Evolutionary conservation across 2,797 vertebrate species (phyloP), one percentile per base, ranked within the genome.

Genomic region (Dendrocincla tyrannina): DNA sequence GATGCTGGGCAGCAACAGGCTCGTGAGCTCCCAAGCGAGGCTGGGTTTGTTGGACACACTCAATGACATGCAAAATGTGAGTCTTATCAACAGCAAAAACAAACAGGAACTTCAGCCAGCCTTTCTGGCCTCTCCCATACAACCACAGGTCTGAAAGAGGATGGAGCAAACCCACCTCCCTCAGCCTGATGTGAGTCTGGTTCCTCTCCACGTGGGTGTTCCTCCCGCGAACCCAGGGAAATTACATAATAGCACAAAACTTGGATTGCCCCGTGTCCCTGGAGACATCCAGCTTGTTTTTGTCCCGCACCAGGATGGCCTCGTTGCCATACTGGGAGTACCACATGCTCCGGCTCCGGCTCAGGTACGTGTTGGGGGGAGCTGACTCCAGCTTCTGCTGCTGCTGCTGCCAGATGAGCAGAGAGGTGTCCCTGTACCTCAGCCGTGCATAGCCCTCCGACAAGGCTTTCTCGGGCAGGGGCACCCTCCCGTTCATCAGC

Each of bases 381-480:
- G 95, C 97, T 0, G 91, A 92, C 83, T 98, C 97, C 93, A 99
- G 73, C 11, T 98, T 96, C 94, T 97, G 97, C 97, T 99, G 99
- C 97, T 99, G 99, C 97, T 99, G 99, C 91, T 98, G 98, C 99
- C 99, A 99, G 93, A 99, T 98, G 68, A 99, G 98, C 96, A 99
- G 89, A 3, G 99, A 99, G 0, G 99, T 98, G 98, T 99, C 99
- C 32, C 96, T 72, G 98, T 98, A 99, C 5, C 98, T 93, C 24
- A 98, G 98, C 27, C 98, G 96, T 13, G 97, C 98, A 1, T 97
- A 94, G 76, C 95, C 88, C 88, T 98, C 98, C 0, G 97, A 98
- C 88, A 98, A 73, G 5, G 98, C 98, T 47, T 98, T 98, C 59
- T 98, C 98, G 0, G 98, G 98, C 93, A 98, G 97, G 0, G 98